phyloP scores from a whole-genome alignment of 2,797 vertebrate species.

The Acanthopagrus latus region DNA sequence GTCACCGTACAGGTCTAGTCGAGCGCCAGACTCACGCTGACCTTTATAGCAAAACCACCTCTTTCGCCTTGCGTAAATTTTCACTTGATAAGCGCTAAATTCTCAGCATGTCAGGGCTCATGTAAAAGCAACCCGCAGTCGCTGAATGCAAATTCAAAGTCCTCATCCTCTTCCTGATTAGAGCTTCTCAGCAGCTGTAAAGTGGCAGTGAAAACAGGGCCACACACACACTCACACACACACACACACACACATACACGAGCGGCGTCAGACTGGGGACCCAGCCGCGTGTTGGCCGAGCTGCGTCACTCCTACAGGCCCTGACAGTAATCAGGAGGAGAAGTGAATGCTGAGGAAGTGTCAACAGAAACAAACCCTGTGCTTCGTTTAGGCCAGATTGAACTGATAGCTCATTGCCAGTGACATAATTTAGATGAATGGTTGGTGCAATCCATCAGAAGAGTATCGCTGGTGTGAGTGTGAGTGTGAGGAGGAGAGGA shows the following conservation, averaged over 20 bases:
- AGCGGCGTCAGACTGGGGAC: conserved; percentile 11
- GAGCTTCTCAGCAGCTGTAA: conserved; percentile 55
- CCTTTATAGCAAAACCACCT: conserved; percentile 40
- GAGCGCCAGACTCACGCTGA: conserved; percentile 17
- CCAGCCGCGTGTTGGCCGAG: conserved; percentile 20
- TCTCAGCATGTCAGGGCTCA: conserved; percentile 38
- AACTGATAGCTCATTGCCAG: conserved; percentile 86
- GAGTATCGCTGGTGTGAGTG: conserved; percentile 69
- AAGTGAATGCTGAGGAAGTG: conserved; percentile 80
- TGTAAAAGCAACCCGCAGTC: conserved; percentile 16
- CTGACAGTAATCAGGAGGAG: conserved; percentile 76
- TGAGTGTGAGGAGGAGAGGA: conserved; percentile 47
- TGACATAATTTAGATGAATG: conserved; percentile 94
- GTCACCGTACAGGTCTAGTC: conserved; percentile 2
- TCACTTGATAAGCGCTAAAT: neutral
- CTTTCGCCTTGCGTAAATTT: conserved; percentile 19
- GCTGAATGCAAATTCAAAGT: conserved; percentile 44
- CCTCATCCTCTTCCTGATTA: conserved; percentile 32
- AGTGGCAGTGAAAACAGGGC: conserved; percentile 51
- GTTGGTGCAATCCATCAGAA: conserved; percentile 88
- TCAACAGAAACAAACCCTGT: conserved; percentile 77
- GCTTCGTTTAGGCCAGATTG: conserved; percentile 84
- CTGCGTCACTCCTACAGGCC: conserved; percentile 61
- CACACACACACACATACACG: conserved; percentile 15
- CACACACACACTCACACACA: conserved; percentile 41